These are phyloP conservation scores for Cephus pygmeus DNA, from an alignment of 2,888 invertebrate genomes.

Conservation along the genomic window DNA sequence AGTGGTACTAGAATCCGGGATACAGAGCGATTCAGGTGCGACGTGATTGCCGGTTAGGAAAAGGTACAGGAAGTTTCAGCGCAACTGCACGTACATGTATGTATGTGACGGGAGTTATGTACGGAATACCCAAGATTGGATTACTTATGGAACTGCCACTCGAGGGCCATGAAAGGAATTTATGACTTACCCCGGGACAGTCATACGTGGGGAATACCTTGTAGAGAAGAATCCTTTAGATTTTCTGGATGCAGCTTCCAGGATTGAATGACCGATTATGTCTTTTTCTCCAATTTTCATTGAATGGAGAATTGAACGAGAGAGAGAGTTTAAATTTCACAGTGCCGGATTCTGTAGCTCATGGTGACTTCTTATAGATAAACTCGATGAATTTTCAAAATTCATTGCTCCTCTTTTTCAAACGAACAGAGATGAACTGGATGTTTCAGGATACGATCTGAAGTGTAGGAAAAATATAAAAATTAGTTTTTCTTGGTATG, in stretches of 20 bases:
- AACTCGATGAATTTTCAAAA: neutral
- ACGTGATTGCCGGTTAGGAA: neutral
- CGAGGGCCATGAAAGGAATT: conserved; percentile 43
- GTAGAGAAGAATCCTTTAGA: conserved; percentile 37
- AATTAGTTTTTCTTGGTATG: neutral
- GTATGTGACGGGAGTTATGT: conserved; percentile 32
- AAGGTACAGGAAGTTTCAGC: neutral
- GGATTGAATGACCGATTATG: neutral
- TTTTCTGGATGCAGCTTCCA: conserved; percentile 31
- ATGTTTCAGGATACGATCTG: neutral
- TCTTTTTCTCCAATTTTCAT: neutral
- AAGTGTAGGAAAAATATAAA: neutral
- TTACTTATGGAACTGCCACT: conserved; percentile 50
- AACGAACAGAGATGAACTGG: neutral
- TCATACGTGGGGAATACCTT: conserved; percentile 17
- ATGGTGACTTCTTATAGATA: neutral
- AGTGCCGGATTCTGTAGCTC: neutral
- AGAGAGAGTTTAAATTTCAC: neutral
- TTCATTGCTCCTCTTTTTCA: neutral
- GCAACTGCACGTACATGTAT: neutral
- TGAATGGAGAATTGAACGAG: neutral
- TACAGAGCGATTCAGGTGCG: neutral
- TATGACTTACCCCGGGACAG: conserved; percentile 33
- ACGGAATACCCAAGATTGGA: conserved; percentile 46
- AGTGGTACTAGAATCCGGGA: neutral